A percentile compares a stretch with the other conserved stretches of the same genome.
phyloP scores from a whole-genome alignment of 2,888 invertebrate species.

The Apamea epomidion region DNA sequence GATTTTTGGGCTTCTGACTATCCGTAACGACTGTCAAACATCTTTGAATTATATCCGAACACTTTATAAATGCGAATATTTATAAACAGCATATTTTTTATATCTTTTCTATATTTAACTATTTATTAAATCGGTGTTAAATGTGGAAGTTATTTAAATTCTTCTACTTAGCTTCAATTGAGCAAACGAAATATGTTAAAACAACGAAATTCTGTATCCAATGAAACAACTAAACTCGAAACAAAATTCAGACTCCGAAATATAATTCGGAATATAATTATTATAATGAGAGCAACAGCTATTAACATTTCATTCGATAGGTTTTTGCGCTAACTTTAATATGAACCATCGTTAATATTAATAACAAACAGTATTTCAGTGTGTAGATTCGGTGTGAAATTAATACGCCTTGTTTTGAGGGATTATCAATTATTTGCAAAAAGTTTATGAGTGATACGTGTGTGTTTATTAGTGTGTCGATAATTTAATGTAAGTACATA shows the following conservation, averaged over 20 bases:
- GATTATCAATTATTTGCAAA: slow-evolving; percentile 1
- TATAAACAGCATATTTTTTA: neutral
- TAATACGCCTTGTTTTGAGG: neutral
- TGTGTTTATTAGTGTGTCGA: neutral
- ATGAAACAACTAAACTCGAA: neutral
- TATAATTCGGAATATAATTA: slow-evolving; percentile 2
- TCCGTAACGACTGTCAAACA: neutral
- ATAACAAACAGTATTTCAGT: neutral
- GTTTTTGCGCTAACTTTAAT: neutral
- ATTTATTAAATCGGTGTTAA: neutral
- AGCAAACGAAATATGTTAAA: neutral
- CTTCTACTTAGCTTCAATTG: neutral
- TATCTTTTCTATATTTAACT: neutral
- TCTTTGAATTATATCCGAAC: neutral
- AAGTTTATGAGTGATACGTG: neutral
- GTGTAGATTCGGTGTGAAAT: neutral
- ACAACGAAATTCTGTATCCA: neutral
- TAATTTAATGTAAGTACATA: too few relatives aligned
- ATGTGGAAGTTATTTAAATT: neutral
- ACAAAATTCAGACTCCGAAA: slow-evolving; percentile 1
- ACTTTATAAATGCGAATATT: neutral
- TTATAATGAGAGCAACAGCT: neutral
- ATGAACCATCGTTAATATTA: neutral
- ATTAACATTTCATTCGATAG: neutral
- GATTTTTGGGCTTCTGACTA: too few relatives aligned